These are phyloP conservation scores for Zingel zingel DNA, from an alignment of 2,113 vertebrate genomes.

Conservation along the genomic window DNA sequence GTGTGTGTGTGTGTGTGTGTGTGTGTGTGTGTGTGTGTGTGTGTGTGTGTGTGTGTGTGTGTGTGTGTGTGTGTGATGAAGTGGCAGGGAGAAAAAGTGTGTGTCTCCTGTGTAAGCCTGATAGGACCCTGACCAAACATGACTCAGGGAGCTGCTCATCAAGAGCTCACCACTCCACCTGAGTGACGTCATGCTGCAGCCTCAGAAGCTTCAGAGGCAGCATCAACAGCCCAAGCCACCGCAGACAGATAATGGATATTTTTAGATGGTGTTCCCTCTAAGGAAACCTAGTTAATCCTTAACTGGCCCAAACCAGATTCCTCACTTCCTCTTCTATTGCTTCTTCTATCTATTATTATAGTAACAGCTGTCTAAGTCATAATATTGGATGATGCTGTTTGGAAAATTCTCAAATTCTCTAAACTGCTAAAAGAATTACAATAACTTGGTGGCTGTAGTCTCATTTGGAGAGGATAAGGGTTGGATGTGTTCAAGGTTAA, in stretches of 20 bases:
- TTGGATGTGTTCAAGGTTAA: not conserved
- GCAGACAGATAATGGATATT: slow-evolving; percentile 50
- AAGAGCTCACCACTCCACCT: slow-evolving; percentile 40
- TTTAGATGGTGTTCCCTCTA: slow-evolving; percentile 59
- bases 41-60: not conserved
- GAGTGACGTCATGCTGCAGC: slow-evolving; percentile 61
- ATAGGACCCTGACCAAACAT: slow-evolving; percentile 59
- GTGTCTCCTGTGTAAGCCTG: slow-evolving; percentile 36
- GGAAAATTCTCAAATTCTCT: slow-evolving; percentile 38
- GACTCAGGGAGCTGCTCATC: slow-evolving; percentile 52
- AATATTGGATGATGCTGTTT: slow-evolving; percentile 14
- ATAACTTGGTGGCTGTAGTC: not conserved
- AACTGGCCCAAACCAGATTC: slow-evolving; percentile 28
- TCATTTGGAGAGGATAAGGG: too few species aligned
- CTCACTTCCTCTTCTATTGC: slow-evolving; percentile 30
- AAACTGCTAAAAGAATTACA: not conserved
- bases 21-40: slow-evolving; percentile 1
- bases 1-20: not conserved
- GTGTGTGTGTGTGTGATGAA: not conserved
- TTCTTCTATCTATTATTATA: slow-evolving; percentile 53
- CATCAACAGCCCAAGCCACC: slow-evolving; percentile 10
- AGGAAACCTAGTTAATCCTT: slow-evolving; percentile 60
- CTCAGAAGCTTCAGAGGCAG: slow-evolving; percentile 33
- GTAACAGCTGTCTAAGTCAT: not conserved
- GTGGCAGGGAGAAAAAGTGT: too few species aligned